Evolutionary conservation across 2,113 vertebrate species (phyloP), one percentile per base, ranked within the genome.

Genomic region (Lipophrys pholis): DNA sequence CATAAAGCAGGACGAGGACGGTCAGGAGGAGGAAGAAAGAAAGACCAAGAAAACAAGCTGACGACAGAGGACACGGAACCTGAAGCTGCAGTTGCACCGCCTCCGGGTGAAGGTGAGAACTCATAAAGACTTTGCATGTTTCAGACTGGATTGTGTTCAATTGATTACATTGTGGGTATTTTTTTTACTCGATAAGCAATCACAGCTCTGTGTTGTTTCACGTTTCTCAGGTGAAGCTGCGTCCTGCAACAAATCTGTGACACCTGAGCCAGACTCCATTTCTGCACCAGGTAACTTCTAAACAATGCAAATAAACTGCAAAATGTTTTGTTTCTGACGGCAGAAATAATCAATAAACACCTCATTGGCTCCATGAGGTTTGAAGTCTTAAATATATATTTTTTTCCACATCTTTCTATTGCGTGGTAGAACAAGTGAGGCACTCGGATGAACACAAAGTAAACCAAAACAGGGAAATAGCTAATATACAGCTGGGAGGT

Each of bases 91-190:
- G 0, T 14, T 1, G 6, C 8, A 11, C 80, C 2, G 59, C 53
- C 10, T 4, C 54, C 83, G 12, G 15, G 55, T 49, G 76, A 86
- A 41, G 4, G 92, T 93, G 52, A 92, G 91, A 15, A 11, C 6
- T 54, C 2, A 5, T 42, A 12, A 7, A 12, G 39, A 0, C 3
- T 40, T 50, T 52, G 17, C 35, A 70, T 6, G 38, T 49, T 41
- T 10, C 21, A 60, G 0, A 8, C 10, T 53, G 16, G 12, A 5
- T 6, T 11, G 35, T 6, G 35, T 0, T n/a, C 39, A 7, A n/a
- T 43, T 52, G 11, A 1, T 36, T n/a, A 14, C 11, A 53, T 30
- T 30, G 21, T 30, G 53, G 16, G 12, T 7, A 9, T 11, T 35
- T 6, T 41, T 0, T n/a, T 45, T 5, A n/a, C 43, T 52, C 11